Evolutionary conservation across 2,113 vertebrate species (phyloP).

Genomic region (Bubo blakistoni): DNA sequence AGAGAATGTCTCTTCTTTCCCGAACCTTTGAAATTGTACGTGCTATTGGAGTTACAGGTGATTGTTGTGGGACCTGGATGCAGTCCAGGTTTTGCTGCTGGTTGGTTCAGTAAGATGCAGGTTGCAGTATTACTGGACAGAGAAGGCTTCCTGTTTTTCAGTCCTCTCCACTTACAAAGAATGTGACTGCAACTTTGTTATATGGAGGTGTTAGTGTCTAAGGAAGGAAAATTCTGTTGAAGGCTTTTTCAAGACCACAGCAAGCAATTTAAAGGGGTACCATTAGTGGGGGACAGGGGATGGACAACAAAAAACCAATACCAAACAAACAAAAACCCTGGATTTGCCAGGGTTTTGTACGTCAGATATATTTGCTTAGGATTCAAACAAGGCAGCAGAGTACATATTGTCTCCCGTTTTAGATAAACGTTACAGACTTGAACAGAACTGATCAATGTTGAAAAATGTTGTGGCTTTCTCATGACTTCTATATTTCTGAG

Average conservation of each 20-base stretch:
- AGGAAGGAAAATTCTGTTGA: not conserved
- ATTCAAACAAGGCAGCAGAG: not conserved
- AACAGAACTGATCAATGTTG: not conserved
- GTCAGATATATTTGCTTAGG: not conserved
- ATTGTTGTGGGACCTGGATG: not conserved
- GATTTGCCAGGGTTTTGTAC: not conserved
- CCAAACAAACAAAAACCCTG: not conserved
- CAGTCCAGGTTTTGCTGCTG: not conserved
- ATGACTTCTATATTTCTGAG: not conserved
- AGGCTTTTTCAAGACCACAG: not conserved
- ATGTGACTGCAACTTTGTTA: not conserved
- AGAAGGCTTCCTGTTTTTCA: not conserved
- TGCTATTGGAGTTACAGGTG: not conserved
- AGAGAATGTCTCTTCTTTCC: not conserved
- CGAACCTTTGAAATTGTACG: not conserved
- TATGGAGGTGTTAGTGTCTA: not conserved
- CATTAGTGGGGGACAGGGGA: too few relatives aligned
- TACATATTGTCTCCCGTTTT: not conserved
- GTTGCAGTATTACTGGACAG: not conserved
- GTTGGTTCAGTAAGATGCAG: not conserved
- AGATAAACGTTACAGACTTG: not conserved
- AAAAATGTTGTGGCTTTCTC: not conserved
- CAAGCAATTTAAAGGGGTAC: not conserved
- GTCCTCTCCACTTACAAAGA: not conserved
- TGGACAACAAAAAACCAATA: too few relatives aligned